A percentile compares a stretch with the other conserved stretches of the same genome.
phyloP scores from a whole-genome alignment of 2,113 vertebrate species.

The Epinephelus fuscoguttatus region DNA sequence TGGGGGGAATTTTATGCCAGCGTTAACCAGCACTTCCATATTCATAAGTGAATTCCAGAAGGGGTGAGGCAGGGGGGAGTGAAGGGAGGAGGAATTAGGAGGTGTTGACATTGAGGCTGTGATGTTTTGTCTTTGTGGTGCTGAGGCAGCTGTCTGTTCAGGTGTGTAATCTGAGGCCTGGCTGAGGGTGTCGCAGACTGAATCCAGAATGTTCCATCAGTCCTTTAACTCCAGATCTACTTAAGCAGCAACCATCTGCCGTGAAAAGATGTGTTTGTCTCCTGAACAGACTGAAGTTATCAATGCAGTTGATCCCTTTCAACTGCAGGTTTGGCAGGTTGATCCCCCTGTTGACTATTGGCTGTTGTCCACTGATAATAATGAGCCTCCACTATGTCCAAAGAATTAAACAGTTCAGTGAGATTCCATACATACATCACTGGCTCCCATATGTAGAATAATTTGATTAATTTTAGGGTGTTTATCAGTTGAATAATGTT shows the following conservation, averaged over 20 bases:
- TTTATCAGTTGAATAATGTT: background rate
- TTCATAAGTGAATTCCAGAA: background rate
- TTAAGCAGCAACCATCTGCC: background rate
- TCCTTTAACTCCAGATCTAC: background rate
- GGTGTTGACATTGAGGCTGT: background rate
- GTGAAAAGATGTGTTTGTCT: background rate
- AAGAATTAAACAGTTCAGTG: background rate
- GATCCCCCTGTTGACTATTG: background rate
- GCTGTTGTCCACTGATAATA: background rate
- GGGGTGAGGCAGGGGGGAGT: background rate
- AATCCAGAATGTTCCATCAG: background rate
- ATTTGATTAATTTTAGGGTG: background rate
- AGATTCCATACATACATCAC: background rate
- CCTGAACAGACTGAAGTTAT: background rate
- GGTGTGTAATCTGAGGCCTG: background rate
- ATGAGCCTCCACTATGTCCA: background rate
- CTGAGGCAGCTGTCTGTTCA: background rate
- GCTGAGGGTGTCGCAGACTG: background rate
- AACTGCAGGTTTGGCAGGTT: background rate
- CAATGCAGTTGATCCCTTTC: background rate
- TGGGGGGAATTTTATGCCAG: background rate
- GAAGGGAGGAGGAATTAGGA: background rate
- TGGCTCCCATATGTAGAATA: background rate
- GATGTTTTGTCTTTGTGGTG: constrained; percentile 4
- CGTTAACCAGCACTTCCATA: background rate